phyloP scores from a whole-genome alignment of 2,797 vertebrate genomes.

The Epinephelus malabaricus region DNA sequence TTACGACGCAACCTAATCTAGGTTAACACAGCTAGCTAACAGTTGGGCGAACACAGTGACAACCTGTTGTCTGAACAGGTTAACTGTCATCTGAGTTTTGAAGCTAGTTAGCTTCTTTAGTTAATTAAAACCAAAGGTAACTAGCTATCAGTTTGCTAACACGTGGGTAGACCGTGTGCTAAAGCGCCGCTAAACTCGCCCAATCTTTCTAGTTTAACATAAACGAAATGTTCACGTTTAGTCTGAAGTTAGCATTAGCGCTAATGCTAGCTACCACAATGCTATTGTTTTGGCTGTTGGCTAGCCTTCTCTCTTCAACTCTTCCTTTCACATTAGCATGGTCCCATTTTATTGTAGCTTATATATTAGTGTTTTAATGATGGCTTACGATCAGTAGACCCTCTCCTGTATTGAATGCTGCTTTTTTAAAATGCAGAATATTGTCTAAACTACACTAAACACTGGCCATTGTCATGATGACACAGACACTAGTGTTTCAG shows the following conservation, averaged over 20 bases:
- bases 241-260: slow-evolving; percentile 62
- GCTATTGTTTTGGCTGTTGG: slow-evolving; percentile 39
- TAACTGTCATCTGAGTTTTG: slow-evolving; percentile 21
- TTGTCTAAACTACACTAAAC: not conserved
- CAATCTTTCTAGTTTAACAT: not conserved
- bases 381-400: not conserved
- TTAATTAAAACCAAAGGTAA: not conserved
- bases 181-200: not conserved
- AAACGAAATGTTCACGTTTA: not conserved
- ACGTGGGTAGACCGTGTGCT: rapidly evolving
- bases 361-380: not conserved
- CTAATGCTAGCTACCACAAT: slow-evolving; percentile 24
- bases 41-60: slow-evolving; percentile 28
- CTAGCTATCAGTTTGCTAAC: rapidly evolving
- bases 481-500: not conserved
- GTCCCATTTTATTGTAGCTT: not conserved
- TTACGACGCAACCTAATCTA: not conserved
- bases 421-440: not conserved
- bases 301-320: not conserved
- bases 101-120: not conserved
- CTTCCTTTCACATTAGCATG: not conserved
- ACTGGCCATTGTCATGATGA: slow-evolving; percentile 20
- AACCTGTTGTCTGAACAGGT: slow-evolving; percentile 75
- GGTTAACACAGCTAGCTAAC: slow-evolving; percentile 42
- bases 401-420: not conserved